phyloP scores from a whole-genome alignment of 2,113 vertebrate species.

The Podiceps cristatus region DNA sequence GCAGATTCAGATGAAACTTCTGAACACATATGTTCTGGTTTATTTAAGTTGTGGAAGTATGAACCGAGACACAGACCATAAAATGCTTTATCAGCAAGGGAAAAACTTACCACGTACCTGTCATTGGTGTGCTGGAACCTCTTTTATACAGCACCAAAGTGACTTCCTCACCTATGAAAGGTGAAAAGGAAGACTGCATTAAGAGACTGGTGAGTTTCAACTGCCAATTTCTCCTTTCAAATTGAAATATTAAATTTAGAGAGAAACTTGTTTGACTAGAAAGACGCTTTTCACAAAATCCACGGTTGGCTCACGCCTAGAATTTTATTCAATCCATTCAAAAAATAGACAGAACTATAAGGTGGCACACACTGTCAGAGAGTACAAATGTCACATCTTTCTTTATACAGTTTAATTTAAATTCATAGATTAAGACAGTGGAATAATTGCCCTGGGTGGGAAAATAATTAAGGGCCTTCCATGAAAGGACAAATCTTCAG shows the following conservation, averaged over 20 bases:
- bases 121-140: background rate
- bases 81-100: background rate
- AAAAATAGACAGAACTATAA: constrained; percentile 68
- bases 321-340: constrained; percentile 76
- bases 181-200: background rate
- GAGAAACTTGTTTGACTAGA: background rate
- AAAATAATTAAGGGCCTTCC: constrained; percentile 28
- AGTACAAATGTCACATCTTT: constrained; percentile 56
- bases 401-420: constrained; percentile 46
- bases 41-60: background rate
- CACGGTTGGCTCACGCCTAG: constrained; percentile 32
- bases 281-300: background rate
- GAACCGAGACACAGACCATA: background rate
- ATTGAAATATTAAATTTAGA: background rate
- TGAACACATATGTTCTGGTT: fast-evolving
- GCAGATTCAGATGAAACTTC: background rate
- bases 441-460: constrained; percentile 19
- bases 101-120: background rate
- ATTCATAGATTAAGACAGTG: constrained; percentile 58
- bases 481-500: constrained; percentile 34
- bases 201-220: background rate
- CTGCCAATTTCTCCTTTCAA: background rate
- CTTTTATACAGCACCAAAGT: background rate
- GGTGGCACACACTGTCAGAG: constrained; percentile 56
- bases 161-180: background rate